Base-by-base conservation (phyloP, 2,888 invertebrate genomes). In the Actias luna region DNA sequence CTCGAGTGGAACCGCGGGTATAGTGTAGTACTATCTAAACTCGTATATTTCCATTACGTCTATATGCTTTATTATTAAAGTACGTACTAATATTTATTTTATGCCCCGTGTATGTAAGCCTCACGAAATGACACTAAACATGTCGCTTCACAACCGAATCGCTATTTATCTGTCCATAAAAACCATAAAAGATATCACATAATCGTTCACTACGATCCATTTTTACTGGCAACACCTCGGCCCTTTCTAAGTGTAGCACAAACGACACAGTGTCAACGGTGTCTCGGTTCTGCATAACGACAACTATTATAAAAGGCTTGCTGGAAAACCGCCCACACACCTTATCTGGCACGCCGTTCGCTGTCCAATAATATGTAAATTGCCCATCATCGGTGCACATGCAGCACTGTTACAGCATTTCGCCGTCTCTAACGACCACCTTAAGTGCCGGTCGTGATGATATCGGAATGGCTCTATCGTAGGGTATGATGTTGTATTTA, bases 401-500 rank as follows among this genome's bases (percentile, higher is more conserved):
- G 80, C 80, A 80, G 76, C 76, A 75, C 74, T 74, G 75, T 82
- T 78, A 75, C 67, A 76, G 79, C 74, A 78, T 83, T 76, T 79
- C 77, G 55, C 79, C 85, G 85, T 86, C 85, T 81, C 70, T 81
- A 85, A 87, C 79, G 80, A 76, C 77, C 75, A 70, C 74, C 75
- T 74, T 76, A 79, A 78, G 75, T 74, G 74, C 72, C 69, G 71
- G 74, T 74, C 78, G 76, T 76, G 74, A 69, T 76, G 82, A 83
- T 85, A 85, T 82, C 83, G 72, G 68, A 78, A 85, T 78, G 77
- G 72, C 84, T 86, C 79, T 82, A 85, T 87, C 80, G 76, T 73
- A 65, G 63, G 35, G 55, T 71, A 50, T 12, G 46, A 50, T 25
- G 25, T 50, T 50, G 46, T 50, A 50, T 50, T 25, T 50, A 25